These are phyloP conservation scores for Megathymus violae DNA, from an alignment of 1,140 invertebrate genomes.

Conservation along the genomic window DNA sequence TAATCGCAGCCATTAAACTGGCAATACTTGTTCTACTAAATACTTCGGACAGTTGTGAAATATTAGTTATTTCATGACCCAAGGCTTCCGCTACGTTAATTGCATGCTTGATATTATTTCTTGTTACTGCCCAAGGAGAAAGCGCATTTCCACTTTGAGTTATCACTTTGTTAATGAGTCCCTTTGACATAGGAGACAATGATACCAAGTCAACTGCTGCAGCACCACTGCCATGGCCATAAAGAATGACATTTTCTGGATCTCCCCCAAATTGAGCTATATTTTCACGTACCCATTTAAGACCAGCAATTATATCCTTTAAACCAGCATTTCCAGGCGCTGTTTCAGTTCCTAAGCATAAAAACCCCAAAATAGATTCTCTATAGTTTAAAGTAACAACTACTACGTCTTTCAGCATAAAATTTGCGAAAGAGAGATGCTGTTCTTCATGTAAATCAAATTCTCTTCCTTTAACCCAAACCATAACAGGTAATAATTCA, in stretches of 20 bases:
- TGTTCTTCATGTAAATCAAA: conserved; percentile 52
- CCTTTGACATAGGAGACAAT: conserved; percentile 64
- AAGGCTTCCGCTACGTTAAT: conserved; percentile 63
- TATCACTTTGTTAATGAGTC: conserved; percentile 81
- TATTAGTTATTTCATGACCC: conserved; percentile 56
- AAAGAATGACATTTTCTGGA: conserved; percentile 93
- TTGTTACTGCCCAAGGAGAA: conserved; percentile 79
- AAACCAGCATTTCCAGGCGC: conserved; percentile 95
- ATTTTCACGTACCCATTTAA: conserved; percentile 96
- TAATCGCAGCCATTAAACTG: conserved; percentile 69
- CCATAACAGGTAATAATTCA: conserved; percentile 61
- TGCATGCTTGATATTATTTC: conserved; percentile 65
- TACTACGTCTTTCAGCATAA: conserved; percentile 61
- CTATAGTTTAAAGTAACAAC: conserved; percentile 66
- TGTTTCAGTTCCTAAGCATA: conserved; percentile 84
- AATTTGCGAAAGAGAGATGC: conserved; percentile 58
- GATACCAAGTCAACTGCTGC: conserved; percentile 93
- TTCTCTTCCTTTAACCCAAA: conserved; percentile 76
- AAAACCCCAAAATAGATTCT: conserved; percentile 81
- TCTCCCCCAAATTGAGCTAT: conserved; percentile 95
- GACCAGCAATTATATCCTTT: conserved; percentile 95
- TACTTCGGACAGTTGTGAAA: conserved; percentile 57
- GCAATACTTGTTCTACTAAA: conserved; percentile 64
- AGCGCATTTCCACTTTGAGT: conserved; percentile 81
- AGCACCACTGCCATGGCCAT: conserved; percentile 97